Evolutionary conservation across 2,113 vertebrate species (phyloP).

Genomic region (Butorides virescens): DNA sequence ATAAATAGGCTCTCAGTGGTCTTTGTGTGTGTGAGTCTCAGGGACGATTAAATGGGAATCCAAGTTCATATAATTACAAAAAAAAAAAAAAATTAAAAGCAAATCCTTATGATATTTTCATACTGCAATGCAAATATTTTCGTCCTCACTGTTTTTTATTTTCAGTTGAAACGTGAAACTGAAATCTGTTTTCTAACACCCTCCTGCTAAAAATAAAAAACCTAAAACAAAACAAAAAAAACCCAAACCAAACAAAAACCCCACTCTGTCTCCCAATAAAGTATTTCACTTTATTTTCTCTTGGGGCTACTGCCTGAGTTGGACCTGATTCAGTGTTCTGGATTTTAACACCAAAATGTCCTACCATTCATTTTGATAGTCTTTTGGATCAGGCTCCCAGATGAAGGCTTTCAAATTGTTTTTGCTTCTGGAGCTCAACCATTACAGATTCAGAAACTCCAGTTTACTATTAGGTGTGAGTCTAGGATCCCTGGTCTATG

Average conservation of each 20-base stretch:
- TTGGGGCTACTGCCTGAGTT: background rate
- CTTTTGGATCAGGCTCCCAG: background rate
- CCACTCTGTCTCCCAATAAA: background rate
- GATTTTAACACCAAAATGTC: background rate
- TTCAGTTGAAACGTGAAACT: background rate
- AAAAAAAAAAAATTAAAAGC: background rate
- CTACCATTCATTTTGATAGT: background rate
- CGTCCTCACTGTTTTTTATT: background rate
- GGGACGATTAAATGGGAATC: background rate
- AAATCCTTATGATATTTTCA: background rate
- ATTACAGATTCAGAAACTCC: background rate
- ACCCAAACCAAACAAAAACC: background rate
- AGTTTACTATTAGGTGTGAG: background rate
- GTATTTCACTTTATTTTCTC: background rate
- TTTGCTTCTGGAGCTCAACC: background rate
- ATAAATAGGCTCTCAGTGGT: background rate
- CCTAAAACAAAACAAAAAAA: too few relatives aligned
- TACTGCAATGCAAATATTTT: background rate
- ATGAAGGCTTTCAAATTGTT: background rate
- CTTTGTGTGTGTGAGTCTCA: background rate
- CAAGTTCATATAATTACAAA: background rate
- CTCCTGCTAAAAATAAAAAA: background rate
- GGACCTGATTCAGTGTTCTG: background rate
- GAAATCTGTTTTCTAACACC: background rate
- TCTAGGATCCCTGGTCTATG: background rate